Percentiles rank a stretch among this genome's conserved stretches.
Conservation (phyloP, 1,140 invertebrate species). For the Lordiphosa collinella region DNA sequence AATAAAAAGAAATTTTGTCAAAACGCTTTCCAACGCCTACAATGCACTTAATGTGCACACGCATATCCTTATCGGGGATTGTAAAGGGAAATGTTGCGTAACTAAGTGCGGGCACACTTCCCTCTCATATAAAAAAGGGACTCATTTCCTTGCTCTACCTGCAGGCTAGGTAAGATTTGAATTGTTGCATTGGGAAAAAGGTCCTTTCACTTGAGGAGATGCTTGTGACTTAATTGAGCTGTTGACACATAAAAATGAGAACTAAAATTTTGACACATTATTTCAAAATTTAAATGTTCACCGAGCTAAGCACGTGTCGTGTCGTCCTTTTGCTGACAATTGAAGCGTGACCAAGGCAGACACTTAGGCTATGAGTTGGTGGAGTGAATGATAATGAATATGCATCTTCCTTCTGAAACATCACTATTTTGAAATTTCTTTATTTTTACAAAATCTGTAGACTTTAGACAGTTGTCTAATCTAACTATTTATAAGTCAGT, state of each 20-base stretch:
- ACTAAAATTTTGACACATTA: slow-evolving; percentile 61
- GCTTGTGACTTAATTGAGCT: slow-evolving; percentile 52
- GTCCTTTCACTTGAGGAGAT: slow-evolving; percentile 14
- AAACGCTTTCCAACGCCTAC: slow-evolving; percentile 60
- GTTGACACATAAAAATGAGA: slow-evolving; percentile 32
- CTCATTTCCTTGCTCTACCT: slow-evolving; percentile 22
- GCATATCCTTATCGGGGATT: slow-evolving; percentile 42
- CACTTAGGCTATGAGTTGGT: slow-evolving; percentile 1
- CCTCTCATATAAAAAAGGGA: background rate
- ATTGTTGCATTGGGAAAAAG: slow-evolving; percentile 41
- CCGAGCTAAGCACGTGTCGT: slow-evolving; percentile 22
- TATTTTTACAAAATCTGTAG: no score
- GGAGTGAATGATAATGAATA: no score
- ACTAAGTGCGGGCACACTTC: slow-evolving; percentile 51
- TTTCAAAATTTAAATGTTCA: slow-evolving; percentile 42
- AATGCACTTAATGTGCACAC: background rate
- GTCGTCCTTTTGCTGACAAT: slow-evolving; percentile 18
- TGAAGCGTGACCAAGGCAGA: slow-evolving; percentile 43
- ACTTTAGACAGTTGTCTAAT: no score
- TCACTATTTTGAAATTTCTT: no score
- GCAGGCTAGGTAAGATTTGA: slow-evolving; percentile 49
- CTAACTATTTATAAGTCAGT: no score
- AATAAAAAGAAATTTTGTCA: slow-evolving; percentile 62
- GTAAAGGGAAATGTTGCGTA: slow-evolving; percentile 66
- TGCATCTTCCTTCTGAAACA: no score